These are phyloP conservation scores for Agriopis aurantiaria DNA, from an alignment of 2,888 invertebrate species.

Conservation along the genomic window DNA sequence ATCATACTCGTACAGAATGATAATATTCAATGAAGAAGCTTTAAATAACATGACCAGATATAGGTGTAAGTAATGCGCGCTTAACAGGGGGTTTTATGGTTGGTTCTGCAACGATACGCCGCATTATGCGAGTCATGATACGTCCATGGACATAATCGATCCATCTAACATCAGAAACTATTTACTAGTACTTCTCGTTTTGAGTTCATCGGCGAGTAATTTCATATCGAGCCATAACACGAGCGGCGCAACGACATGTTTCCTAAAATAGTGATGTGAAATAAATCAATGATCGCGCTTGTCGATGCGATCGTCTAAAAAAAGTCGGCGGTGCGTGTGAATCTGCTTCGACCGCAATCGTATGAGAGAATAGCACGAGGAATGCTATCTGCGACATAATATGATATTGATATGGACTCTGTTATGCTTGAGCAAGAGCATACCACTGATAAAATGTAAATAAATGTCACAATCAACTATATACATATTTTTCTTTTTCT, in stretches of 20 bases:
- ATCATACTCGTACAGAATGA: conserved; percentile 48
- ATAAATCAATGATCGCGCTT: conserved; percentile 80
- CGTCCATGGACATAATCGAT: conserved; percentile 59
- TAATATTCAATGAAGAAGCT: conserved; percentile 63
- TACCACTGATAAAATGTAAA: not conserved
- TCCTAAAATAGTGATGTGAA: conserved; percentile 85
- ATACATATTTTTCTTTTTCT: not conserved
- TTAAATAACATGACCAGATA: conserved; percentile 61
- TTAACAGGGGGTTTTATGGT: conserved; percentile 53
- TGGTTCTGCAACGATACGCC: conserved; percentile 56
- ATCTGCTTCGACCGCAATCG: conserved; percentile 74
- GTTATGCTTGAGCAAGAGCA: conserved; percentile 5
- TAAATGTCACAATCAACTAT: not conserved
- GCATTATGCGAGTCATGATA: conserved; percentile 58
- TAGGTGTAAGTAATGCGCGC: conserved; percentile 57
- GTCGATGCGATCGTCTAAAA: conserved; percentile 73
- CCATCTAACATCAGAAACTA: conserved; percentile 61
- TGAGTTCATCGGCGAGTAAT: conserved; percentile 72
- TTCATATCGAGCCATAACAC: conserved; percentile 80
- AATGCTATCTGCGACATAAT: conserved; percentile 61
- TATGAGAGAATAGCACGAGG: conserved; percentile 75
- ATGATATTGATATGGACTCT: conserved; percentile 24
- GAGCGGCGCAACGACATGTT: conserved; percentile 71
- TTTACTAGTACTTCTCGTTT: conserved; percentile 61
- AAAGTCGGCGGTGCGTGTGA: conserved; percentile 78